Evolutionary conservation across 2,888 invertebrate genomes (phyloP).

Genomic region (Kryphioiulus occultus): DNA sequence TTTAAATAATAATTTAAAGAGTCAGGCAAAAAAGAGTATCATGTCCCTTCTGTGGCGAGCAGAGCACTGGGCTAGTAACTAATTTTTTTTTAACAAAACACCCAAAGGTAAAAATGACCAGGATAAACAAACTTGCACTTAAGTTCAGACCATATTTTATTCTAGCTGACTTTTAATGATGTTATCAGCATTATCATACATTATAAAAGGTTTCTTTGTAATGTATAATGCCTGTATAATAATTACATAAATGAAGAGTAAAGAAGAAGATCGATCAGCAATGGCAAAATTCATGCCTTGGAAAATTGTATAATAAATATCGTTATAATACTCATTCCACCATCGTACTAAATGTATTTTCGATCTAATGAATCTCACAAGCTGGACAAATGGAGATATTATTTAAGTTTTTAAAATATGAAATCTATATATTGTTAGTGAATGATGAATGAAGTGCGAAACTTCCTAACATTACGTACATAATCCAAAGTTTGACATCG

Average conservation of each 20-base stretch:
- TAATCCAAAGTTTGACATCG: background rate
- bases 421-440: constrained; percentile 25
- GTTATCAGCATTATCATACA: background rate
- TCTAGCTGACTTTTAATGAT: too few relatives aligned
- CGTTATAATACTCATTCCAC: background rate
- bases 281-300: too few relatives aligned
- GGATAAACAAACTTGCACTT: background rate
- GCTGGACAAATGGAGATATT: background rate
- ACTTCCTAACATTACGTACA: background rate
- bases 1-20: constrained; percentile 57
- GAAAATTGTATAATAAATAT: background rate
- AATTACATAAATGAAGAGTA: too few relatives aligned
- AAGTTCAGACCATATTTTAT: too few relatives aligned
- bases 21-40: constrained; percentile 64
- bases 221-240: background rate
- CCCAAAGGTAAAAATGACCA: background rate
- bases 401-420: constrained; percentile 20
- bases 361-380: constrained; percentile 1
- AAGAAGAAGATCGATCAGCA: too few relatives aligned
- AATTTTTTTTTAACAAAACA: constrained; percentile 9
- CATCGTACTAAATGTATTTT: background rate
- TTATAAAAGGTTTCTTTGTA: background rate
- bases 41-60: constrained; percentile 77
- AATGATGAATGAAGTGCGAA: constrained; percentile 6
- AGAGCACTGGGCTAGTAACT: constrained; percentile 69